These are phyloP conservation scores for Drosophila eohydei DNA, from an alignment of 2,888 invertebrate genomes.

Conservation along the genomic window DNA sequence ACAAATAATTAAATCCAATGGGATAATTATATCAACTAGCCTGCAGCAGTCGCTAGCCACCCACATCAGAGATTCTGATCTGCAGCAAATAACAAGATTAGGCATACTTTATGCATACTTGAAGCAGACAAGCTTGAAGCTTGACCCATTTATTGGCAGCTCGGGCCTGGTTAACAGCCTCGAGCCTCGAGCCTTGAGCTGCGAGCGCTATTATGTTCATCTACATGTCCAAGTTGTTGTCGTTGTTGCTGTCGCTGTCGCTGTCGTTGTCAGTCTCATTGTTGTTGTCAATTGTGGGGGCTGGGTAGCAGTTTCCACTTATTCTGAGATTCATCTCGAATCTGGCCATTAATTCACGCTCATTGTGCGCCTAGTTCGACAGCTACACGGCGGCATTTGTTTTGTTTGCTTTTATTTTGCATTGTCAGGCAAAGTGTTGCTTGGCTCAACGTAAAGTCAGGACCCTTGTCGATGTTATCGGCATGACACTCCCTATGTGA, in stretches of 20 bases:
- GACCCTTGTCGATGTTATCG: conserved; percentile 65
- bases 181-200: conserved; percentile 8
- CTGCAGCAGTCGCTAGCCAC: conserved; percentile 2
- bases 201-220: conserved; percentile 55
- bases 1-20: conserved; percentile 43
- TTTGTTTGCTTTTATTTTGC: conserved; percentile 53
- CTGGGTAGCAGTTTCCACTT: conserved; percentile 20
- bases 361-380: conserved; percentile 69
- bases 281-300: conserved; percentile 16
- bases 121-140: conserved; percentile 34
- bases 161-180: conserved; percentile 22
- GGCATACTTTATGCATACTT: conserved; percentile 70
- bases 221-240: conserved; percentile 47
- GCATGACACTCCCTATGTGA: conserved; percentile 47
- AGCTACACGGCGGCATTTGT: conserved; percentile 35
- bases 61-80: conserved; percentile 52
- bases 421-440: conserved; percentile 70
- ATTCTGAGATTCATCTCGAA: conserved; percentile 61
- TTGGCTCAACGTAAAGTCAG: conserved; percentile 24
- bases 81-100: conserved; percentile 56
- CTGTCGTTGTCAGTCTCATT: conserved; percentile 6
- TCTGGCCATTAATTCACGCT: conserved; percentile 74
- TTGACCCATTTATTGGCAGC: conserved; percentile 63
- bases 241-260: conserved; percentile 8
- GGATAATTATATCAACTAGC: conserved; percentile 38